Conservation (phyloP, 2,113 vertebrate species). For the Corvus cornix region DNA sequence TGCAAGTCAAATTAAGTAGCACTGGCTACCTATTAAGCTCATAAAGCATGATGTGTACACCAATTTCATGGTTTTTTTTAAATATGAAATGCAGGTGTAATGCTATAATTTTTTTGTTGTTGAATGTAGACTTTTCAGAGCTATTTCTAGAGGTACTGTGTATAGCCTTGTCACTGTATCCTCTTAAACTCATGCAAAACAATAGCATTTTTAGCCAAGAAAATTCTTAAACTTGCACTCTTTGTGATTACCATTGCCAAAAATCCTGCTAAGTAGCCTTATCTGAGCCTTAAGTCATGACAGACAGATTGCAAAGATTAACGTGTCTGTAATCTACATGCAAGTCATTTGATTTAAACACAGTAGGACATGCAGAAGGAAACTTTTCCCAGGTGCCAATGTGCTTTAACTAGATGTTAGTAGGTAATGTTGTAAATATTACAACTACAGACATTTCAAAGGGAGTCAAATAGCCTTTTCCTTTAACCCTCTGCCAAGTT, state of each 20-base stretch:
- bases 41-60: not conserved
- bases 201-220: not conserved
- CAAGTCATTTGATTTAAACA: not conserved
- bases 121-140: not conserved
- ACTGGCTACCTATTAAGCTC: not conserved
- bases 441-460: constrained; percentile 10
- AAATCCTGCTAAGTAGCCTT: not conserved
- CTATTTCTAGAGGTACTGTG: not conserved
- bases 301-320: not conserved
- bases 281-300: not conserved
- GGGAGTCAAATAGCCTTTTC: constrained; percentile 6
- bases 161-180: not conserved
- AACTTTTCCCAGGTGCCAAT: not conserved
- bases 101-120: not conserved
- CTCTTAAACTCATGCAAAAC: not conserved
- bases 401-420: not conserved
- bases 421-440: not conserved
- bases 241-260: not conserved
- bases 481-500: constrained; percentile 18
- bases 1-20: not conserved
- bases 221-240: not conserved
- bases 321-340: not conserved
- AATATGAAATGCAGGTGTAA: not conserved
- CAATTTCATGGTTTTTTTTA: not conserved
- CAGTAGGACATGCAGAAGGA: not conserved